Conservation (phyloP, 2,888 invertebrate genomes). For the Ischnus inquisitorius region DNA sequence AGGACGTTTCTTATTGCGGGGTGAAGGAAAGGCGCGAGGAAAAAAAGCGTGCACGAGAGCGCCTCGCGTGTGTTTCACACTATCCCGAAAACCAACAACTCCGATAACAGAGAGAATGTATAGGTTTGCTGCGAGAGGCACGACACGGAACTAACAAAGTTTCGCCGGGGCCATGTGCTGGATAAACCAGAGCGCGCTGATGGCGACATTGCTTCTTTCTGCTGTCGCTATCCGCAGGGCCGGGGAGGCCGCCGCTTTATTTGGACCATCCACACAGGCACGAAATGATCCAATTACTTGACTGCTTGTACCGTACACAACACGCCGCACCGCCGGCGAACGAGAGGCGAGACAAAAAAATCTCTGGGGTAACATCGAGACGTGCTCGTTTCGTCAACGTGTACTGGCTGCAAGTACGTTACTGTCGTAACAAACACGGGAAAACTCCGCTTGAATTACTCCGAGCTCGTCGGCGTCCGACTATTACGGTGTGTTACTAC, state of each 20-base stretch:
- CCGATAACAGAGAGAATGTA: conserved; percentile 55
- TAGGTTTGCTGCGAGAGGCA: conserved; percentile 42
- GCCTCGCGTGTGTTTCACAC: neutral
- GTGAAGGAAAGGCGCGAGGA: no score
- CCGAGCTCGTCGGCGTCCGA: neutral
- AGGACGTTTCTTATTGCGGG: conserved; percentile 61
- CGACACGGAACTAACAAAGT: conserved; percentile 59
- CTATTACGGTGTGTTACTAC: conserved; percentile 12
- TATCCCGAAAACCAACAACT: conserved; percentile 4
- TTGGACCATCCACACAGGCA: conserved; percentile 41
- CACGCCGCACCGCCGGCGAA: neutral
- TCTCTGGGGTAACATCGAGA: conserved; percentile 12
- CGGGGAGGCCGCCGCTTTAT: conserved; percentile 38
- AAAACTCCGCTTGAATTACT: conserved; percentile 25
- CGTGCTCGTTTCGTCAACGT: conserved; percentile 46
- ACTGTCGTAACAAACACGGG: neutral
- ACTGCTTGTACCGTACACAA: conserved; percentile 45
- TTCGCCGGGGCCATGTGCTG: conserved; percentile 61
- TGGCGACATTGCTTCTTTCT: conserved; percentile 56
- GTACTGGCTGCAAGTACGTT: conserved; percentile 15
- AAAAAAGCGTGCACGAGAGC: conserved; percentile 29
- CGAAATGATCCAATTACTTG: conserved; percentile 65
- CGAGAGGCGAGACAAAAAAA: conserved; percentile 39
- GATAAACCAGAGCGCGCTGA: conserved; percentile 50
- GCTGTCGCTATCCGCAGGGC: conserved; percentile 10